Percentiles rank a stretch among this genome's conserved stretches.
These are phyloP conservation scores for Syngnathus scovelli DNA, from an alignment of 2,113 vertebrate genomes.

Conservation along the genomic window DNA sequence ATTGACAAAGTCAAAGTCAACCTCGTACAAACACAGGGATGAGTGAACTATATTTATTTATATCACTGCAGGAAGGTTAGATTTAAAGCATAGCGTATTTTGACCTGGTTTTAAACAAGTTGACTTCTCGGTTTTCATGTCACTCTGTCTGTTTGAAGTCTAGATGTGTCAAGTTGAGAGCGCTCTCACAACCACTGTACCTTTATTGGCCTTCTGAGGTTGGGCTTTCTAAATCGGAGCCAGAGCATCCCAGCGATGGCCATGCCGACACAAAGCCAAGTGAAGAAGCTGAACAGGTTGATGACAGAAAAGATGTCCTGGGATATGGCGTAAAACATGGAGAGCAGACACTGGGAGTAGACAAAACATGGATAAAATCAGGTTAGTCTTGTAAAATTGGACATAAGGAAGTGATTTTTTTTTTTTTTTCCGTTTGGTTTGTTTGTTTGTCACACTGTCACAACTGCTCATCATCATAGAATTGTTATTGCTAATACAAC, in stretches of 20 bases:
- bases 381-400: not conserved
- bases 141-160: not conserved
- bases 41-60: too few species aligned
- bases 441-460: not conserved
- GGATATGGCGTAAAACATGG: constrained; percentile 69
- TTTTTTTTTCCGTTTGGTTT: not conserved
- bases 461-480: too few species aligned
- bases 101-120: too few species aligned
- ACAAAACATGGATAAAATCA: not conserved
- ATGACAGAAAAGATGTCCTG: constrained; percentile 72
- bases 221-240: constrained; percentile 63
- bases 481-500: not conserved
- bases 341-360: constrained; percentile 58
- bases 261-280: constrained; percentile 71
- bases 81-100: too few species aligned
- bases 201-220: constrained; percentile 67
- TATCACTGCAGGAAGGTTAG: too few species aligned
- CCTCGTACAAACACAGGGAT: too few species aligned
- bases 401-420: not conserved
- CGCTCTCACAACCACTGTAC: constrained; percentile 21
- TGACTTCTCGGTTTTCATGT: too few species aligned
- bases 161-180: not conserved
- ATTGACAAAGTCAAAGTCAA: too few species aligned
- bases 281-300: constrained; percentile 74
- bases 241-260: constrained; percentile 68